Evolutionary conservation across 2,888 invertebrate genomes (phyloP).

Genomic region (Endomychus coccineus): DNA sequence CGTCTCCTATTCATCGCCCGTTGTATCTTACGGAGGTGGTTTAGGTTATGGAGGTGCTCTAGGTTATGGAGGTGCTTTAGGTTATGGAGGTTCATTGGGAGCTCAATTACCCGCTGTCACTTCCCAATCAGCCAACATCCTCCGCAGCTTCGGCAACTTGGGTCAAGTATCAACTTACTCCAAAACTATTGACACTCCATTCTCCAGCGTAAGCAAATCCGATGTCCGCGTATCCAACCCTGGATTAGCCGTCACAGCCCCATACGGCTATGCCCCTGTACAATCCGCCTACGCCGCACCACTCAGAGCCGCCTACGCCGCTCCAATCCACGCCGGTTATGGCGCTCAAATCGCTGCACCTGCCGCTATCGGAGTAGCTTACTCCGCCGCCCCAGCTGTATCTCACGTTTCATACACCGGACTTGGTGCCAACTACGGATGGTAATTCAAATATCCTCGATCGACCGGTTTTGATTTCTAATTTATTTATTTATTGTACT

Average conservation of each 20-base stretch:
- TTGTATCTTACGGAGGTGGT: slow-evolving; percentile 27
- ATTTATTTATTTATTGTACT: slow-evolving; percentile 18
- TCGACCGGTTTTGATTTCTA: too few species aligned
- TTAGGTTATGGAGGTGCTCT: too few species aligned
- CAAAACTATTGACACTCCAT: slow-evolving; percentile 65
- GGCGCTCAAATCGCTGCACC: slow-evolving; percentile 27
- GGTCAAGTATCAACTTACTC: slow-evolving; percentile 63
- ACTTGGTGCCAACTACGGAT: slow-evolving; percentile 50
- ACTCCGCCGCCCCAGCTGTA: slow-evolving; percentile 54
- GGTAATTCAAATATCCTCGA: too few species aligned
- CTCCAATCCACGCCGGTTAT: slow-evolving; percentile 22
- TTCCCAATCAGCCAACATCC: slow-evolving; percentile 53
- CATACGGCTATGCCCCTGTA: slow-evolving; percentile 21
- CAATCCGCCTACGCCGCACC: slow-evolving; percentile 38
- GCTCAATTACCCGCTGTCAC: slow-evolving; percentile 49
- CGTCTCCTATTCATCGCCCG: slow-evolving; percentile 47
- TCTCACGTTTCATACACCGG: slow-evolving; percentile 55
- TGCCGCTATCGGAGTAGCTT: slow-evolving; percentile 52
- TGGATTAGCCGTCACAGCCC: slow-evolving; percentile 38
- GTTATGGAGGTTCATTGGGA: too few species aligned
- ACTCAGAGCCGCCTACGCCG: slow-evolving; percentile 40
- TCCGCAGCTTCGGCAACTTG: slow-evolving; percentile 58
- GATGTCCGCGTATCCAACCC: slow-evolving; percentile 66
- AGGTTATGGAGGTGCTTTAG: too few species aligned
- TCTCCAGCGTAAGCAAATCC: slow-evolving; percentile 62